Conservation (phyloP, 2,888 invertebrate species). For the Saturnia japonica region DNA sequence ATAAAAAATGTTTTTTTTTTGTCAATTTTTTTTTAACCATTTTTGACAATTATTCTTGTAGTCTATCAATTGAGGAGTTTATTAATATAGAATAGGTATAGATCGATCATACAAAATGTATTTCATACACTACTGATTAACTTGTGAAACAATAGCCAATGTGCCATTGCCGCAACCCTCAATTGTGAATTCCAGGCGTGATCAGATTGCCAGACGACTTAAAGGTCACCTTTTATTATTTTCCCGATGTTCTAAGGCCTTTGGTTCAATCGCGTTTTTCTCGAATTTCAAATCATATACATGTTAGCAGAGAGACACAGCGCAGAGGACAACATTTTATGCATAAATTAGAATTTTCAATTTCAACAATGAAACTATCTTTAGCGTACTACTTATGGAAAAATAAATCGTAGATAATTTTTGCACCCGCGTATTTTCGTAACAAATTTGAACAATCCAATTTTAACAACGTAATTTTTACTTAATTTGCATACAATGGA, state of each 20-base stretch:
- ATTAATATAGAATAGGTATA: too few species aligned
- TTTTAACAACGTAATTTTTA: conserved; percentile 25
- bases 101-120: background rate
- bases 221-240: conserved; percentile 3
- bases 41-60: too few species aligned
- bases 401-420: background rate
- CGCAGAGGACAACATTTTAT: background rate
- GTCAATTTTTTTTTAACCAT: too few species aligned
- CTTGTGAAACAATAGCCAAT: background rate
- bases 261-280: background rate
- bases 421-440: conserved; percentile 15
- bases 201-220: background rate
- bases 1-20: too few species aligned
- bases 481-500: conserved; percentile 42
- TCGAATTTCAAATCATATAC: background rate
- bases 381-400: background rate
- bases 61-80: too few species aligned
- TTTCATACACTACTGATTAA: background rate
- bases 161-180: background rate
- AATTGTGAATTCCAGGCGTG: background rate
- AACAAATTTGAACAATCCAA: conserved; percentile 19
- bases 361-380: background rate
- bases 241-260: background rate
- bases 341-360: background rate
- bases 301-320: too few species aligned